Conservation (phyloP, 37 sponge, comb jelly and placozoan genomes). For the Mnemiopsis leidyi region DNA sequence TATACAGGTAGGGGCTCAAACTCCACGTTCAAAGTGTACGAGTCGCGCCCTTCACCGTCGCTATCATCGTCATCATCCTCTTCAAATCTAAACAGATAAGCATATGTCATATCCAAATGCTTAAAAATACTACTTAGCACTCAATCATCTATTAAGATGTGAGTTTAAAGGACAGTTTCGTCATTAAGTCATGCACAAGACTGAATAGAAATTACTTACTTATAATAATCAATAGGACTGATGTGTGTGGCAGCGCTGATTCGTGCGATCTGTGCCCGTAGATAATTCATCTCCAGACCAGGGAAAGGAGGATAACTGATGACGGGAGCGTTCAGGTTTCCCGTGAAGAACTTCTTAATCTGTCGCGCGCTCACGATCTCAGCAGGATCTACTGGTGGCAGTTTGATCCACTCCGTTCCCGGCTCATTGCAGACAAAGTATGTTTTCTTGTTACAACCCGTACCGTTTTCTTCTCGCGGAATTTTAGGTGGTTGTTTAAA, state of each 20-base stretch:
- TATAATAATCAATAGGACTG: slow-evolving; percentile 82
- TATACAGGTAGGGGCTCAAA: slow-evolving; percentile 78
- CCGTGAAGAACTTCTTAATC: slow-evolving; percentile 93
- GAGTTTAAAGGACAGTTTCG: too few relatives aligned
- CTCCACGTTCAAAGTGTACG: slow-evolving; percentile 78
- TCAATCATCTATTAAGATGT: too few relatives aligned
- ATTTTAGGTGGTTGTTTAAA: slow-evolving; percentile 92
- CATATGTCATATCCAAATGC: too few relatives aligned
- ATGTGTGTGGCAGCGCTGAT: slow-evolving; percentile 92
- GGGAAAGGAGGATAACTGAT: slow-evolving; percentile 90
- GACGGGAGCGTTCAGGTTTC: slow-evolving; percentile 80
- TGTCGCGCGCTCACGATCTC: slow-evolving; percentile 78
- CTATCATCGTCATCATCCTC: slow-evolving; percentile 52
- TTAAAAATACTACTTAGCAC: too few relatives aligned
- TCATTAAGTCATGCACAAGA: neutral
- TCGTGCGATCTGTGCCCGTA: slow-evolving; percentile 92
- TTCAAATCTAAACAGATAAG: slow-evolving; percentile 42
- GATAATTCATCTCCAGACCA: slow-evolving; percentile 86
- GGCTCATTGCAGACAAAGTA: slow-evolving; percentile 96
- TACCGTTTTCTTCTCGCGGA: slow-evolving; percentile 86
- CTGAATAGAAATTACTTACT: slow-evolving; percentile 25
- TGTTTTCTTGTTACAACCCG: slow-evolving; percentile 91
- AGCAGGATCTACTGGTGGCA: slow-evolving; percentile 94
- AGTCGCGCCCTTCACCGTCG: slow-evolving; percentile 35
- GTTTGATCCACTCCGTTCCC: slow-evolving; percentile 85